These are phyloP conservation scores for Xiphorhynchus elegans DNA, from an alignment of 2,113 vertebrate species.

Conservation along the genomic window DNA sequence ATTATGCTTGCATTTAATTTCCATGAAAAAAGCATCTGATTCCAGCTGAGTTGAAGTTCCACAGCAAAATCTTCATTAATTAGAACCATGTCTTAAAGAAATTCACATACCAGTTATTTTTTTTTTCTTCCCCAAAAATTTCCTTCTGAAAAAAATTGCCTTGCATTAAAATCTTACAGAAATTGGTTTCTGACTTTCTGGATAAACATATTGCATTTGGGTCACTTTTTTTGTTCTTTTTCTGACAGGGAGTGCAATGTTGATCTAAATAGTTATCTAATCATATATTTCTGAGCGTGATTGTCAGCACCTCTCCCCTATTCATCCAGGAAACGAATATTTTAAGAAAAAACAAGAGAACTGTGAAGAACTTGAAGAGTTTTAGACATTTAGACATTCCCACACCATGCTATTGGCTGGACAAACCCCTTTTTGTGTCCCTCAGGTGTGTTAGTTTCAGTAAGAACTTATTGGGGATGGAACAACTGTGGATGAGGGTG, in stretches of 20 bases:
- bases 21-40: neutral
- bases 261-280: neutral
- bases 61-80: neutral
- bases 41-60: neutral
- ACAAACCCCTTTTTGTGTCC: neutral
- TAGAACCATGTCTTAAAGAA: neutral
- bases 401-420: too few relatives aligned
- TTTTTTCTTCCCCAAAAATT: neutral
- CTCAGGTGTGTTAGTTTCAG: neutral
- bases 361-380: neutral
- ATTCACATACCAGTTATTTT: neutral
- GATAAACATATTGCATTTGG: neutral
- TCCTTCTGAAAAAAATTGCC: neutral
- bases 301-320: rapidly evolving
- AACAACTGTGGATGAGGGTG: neutral
- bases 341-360: neutral
- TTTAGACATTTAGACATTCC: neutral
- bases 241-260: neutral
- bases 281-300: neutral
- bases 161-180: neutral
- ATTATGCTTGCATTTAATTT: neutral
- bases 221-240: neutral
- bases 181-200: neutral
- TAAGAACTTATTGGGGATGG: neutral
- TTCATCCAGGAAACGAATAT: neutral